These are phyloP conservation scores for Xestia rhomboidea DNA, from an alignment of 2,888 invertebrate species.

Conservation along the genomic window DNA sequence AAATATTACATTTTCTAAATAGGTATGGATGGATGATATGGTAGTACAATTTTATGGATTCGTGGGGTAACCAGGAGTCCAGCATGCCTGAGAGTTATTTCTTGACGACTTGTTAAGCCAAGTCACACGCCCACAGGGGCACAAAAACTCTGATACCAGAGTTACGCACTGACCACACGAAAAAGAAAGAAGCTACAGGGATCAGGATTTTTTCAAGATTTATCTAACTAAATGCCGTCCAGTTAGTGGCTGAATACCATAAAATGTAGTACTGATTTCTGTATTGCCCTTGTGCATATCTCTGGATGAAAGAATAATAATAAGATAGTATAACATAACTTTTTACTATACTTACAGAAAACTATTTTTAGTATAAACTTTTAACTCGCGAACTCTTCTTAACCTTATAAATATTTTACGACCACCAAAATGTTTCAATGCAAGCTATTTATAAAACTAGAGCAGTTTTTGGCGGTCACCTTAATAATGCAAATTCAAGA, in stretches of 20 bases:
- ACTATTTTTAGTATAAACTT: neutral
- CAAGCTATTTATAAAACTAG: constrained; percentile 18
- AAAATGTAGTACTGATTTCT: neutral
- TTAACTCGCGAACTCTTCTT: neutral
- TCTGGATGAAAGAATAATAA: neutral
- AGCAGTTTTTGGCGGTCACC: constrained; percentile 17
- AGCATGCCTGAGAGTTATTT: no score
- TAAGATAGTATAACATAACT: neutral
- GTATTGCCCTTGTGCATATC: neutral
- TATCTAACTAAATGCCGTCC: neutral
- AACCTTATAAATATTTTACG: neutral
- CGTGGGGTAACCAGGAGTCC: no score
- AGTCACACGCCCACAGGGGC: no score
- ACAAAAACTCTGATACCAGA: no score
- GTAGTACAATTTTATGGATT: neutral
- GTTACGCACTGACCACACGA: no score
- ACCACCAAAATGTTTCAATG: neutral
- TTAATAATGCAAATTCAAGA: constrained; percentile 21
- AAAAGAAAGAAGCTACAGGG: no score
- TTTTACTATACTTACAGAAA: neutral
- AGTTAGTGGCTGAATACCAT: neutral
- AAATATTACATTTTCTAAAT: constrained; percentile 42
- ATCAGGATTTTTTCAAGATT: neutral
- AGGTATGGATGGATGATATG: neutral
- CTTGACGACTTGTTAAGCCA: no score